Evolutionary conservation across 2,797 vertebrate genomes (phyloP).

Genomic region (Diplodus sargus): DNA sequence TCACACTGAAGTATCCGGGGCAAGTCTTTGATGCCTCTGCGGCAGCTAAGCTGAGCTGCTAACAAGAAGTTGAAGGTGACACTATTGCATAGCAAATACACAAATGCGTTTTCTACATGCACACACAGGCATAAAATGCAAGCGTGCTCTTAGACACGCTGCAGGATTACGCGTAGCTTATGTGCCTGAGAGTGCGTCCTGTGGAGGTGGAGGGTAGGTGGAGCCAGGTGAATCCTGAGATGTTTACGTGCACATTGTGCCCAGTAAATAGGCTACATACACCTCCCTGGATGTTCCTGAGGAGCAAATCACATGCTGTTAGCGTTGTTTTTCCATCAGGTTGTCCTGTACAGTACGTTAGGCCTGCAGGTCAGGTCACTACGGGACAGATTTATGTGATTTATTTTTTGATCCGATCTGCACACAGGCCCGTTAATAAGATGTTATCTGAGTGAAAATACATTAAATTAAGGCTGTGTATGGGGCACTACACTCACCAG

Average conservation of each 20-base stretch:
- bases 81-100: neutral
- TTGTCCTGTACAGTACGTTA: neutral
- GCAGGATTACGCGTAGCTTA: slow-evolving; percentile 56
- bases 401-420: neutral
- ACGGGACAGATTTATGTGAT: neutral
- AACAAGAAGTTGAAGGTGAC: slow-evolving; percentile 25
- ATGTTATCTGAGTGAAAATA: neutral
- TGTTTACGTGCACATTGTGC: slow-evolving; percentile 56
- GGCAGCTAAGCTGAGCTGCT: slow-evolving; percentile 3
- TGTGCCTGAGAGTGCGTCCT: neutral
- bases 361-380: slow-evolving; percentile 22
- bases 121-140: neutral
- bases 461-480: neutral
- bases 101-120: neutral
- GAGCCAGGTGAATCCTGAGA: slow-evolving; percentile 32
- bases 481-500: neutral
- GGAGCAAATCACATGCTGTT: slow-evolving; percentile 41
- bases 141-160: too few species aligned
- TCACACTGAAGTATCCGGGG: slow-evolving; percentile 51
- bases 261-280: slow-evolving; percentile 55
- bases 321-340: slow-evolving; percentile 41
- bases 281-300: slow-evolving; percentile 22
- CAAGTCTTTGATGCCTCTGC: slow-evolving; percentile 50
- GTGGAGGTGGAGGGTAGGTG: slow-evolving; percentile 7
- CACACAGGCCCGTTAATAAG: neutral